Evolutionary conservation across 2,113 vertebrate genomes (phyloP).

Genomic region (Girardinichthys multiradiatus): DNA sequence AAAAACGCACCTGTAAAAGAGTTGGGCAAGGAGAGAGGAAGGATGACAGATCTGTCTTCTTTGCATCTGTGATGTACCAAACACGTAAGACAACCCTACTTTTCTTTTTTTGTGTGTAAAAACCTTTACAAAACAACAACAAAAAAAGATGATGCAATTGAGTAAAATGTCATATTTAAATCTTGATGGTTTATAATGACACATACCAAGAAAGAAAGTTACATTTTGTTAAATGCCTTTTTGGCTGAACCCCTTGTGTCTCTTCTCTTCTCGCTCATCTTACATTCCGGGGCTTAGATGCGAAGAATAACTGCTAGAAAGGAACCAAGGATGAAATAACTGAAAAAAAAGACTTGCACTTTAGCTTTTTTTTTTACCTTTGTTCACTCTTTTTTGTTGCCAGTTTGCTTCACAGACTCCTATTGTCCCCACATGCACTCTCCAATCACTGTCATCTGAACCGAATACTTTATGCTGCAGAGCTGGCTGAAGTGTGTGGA

Average conservation of each 20-base stretch:
- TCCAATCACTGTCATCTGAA: conserved; percentile 10
- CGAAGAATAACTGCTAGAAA: no score
- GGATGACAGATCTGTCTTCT: neutral
- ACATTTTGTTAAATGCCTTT: neutral
- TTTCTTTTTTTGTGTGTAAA: neutral
- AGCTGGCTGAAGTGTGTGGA: conserved; percentile 19
- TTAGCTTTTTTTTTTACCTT: neutral
- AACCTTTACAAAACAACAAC: neutral
- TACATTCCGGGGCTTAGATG: no score
- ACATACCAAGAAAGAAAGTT: neutral
- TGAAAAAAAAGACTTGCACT: neutral
- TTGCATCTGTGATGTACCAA: neutral
- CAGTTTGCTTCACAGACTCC: neutral
- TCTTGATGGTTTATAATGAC: neutral
- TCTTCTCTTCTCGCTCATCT: neutral
- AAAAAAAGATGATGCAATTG: neutral
- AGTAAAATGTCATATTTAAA: neutral
- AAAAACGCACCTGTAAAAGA: neutral
- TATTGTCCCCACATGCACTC: neutral
- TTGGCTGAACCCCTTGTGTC: neutral
- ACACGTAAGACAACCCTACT: neutral
- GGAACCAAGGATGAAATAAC: neutral
- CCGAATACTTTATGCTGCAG: conserved; percentile 18
- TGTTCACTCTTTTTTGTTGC: neutral
- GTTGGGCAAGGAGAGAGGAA: neutral